Base-by-base conservation (phyloP, 2,888 invertebrate species). In the Atherix ibis region DNA sequence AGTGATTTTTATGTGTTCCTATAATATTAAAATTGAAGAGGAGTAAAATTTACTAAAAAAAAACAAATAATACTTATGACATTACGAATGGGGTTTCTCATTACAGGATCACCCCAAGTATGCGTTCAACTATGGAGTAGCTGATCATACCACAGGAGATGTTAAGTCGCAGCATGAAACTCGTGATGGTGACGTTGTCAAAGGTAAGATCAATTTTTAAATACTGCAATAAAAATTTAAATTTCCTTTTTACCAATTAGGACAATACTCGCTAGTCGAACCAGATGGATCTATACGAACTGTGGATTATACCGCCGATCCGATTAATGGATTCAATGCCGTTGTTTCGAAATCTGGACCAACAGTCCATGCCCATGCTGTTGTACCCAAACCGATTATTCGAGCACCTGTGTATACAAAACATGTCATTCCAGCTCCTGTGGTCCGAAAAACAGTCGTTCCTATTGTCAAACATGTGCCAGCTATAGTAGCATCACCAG, bases 101-200 rank as follows among this genome's bases (percentile, higher is more conserved):
- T 26, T 42, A 27, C 48, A 72, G 71, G 67, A 69, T 43, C 62
- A 64, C 38, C 72, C 73, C 1, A 69, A 66, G 53, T 73, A 73
- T 43, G 64, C 71, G 2, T 73, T 71, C 44, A 72, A 72, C 46
- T 73, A 73, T 44, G 73, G 73, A 14, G 73, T 73, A 28, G 69
- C 72, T 12, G 73, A 73, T 50, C 72, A 66, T 41, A 52, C 53
- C 37, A 61, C 60, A 1, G 60, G 60, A 2, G 73, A 73, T 49
- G 66, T 73, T 1, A 73, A 73, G 44, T 72, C 72, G 13, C 73
- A 73, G 43, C 72, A 71, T 39, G 73, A 73, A 49, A 67, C 68
- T 1, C 64, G 73, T 38, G 71, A 73, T 40, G 73, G 73, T 1
- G 73, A 72, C 52, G 68, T 73, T 18, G 73, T 73, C 2, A 72